These are phyloP conservation scores for Oenanthe oenanthe DNA, from an alignment of 2,113 vertebrate genomes.

Conservation along the genomic window DNA sequence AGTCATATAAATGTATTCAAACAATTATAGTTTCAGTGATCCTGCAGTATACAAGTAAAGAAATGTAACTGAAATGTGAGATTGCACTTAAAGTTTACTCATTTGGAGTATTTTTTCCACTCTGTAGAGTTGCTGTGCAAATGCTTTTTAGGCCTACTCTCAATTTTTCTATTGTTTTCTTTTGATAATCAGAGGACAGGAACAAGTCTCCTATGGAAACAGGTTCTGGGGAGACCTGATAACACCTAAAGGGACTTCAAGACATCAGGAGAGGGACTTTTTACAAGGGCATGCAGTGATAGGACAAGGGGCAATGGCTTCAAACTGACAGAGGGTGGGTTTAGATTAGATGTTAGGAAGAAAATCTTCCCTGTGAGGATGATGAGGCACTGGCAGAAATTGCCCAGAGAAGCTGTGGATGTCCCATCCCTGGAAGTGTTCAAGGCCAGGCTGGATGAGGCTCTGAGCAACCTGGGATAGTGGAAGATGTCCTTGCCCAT, in stretches of 20 bases:
- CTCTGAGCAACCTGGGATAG: neutral
- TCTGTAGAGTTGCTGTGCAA: neutral
- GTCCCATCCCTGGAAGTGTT: neutral
- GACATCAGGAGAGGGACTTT: neutral
- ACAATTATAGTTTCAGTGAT: neutral
- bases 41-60: neutral
- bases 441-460: neutral
- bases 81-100: neutral
- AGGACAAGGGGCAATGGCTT: neutral
- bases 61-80: neutral
- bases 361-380: neutral
- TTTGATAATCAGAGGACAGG: neutral
- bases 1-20: neutral
- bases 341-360: neutral
- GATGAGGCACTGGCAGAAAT: neutral
- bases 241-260: neutral
- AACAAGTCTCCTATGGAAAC: neutral
- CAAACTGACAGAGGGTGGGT: neutral
- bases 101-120: neutral
- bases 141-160: neutral
- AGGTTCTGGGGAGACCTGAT: neutral
- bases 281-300: no score
- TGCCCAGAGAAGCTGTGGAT: neutral
- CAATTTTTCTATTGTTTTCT: neutral
- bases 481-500: neutral